Conservation (phyloP, 2,113 vertebrate species). For the Numida meleagris region DNA sequence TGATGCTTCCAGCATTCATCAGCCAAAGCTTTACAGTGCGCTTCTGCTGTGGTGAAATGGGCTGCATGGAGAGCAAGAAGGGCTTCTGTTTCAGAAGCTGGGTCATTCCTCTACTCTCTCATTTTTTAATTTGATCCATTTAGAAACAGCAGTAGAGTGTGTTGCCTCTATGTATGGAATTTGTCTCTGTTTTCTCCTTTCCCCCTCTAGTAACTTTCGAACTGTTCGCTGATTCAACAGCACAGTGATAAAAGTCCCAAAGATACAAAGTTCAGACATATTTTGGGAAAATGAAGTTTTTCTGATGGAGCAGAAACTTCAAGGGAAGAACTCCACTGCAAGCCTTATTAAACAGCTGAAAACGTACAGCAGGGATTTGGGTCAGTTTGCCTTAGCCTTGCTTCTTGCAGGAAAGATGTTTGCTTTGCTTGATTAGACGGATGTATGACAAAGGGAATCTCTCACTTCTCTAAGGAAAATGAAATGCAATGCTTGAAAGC, state of each 20-base stretch:
- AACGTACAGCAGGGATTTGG: neutral
- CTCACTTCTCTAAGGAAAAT: neutral
- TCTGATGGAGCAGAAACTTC: neutral
- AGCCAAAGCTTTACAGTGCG: neutral
- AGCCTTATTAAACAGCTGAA: neutral
- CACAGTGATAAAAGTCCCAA: neutral
- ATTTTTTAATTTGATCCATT: neutral
- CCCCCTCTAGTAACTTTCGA: neutral
- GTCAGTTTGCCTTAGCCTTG: neutral
- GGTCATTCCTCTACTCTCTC: neutral
- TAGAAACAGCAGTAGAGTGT: neutral
- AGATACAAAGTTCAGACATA: neutral
- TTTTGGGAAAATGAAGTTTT: too few species aligned
- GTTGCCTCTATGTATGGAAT: accelerated
- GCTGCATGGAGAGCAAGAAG: neutral
- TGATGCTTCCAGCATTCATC: neutral
- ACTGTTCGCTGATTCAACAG: neutral
- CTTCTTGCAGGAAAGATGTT: neutral
- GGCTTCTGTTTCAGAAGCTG: neutral
- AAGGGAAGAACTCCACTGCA: neutral
- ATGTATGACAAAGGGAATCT: neutral
- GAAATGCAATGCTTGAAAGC: neutral
- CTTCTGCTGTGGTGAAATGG: neutral
- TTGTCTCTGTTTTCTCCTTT: neutral
- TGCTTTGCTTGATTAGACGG: neutral